These are phyloP conservation scores for Nannoperca australis DNA, from an alignment of 2,797 vertebrate genomes.

Conservation along the genomic window DNA sequence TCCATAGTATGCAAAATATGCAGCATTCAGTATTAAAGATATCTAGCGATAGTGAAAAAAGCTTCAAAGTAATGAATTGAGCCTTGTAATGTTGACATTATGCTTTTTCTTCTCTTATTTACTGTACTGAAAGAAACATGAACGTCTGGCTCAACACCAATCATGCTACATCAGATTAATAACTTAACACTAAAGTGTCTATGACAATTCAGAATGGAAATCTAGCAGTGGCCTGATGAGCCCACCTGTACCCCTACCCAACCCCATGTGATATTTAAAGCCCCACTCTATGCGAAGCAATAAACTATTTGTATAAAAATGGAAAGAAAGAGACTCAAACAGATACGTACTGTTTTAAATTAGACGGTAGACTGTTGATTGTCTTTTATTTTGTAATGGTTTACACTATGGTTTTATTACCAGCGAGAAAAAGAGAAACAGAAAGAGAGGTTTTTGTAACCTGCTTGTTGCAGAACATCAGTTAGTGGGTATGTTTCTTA, in stretches of 20 bases:
- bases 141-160: not conserved
- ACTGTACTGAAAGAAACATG: not conserved
- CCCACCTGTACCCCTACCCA: too few species aligned
- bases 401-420: not conserved
- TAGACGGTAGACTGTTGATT: not conserved
- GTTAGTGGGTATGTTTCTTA: slow-evolving; percentile 29
- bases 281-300: not conserved
- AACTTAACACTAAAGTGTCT: not conserved
- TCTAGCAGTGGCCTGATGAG: not conserved
- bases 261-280: not conserved
- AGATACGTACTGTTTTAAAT: not conserved
- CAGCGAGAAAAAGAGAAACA: not conserved
- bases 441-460: slow-evolving; percentile 12
- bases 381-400: not conserved
- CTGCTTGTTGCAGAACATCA: slow-evolving; percentile 38
- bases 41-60: not conserved
- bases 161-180: not conserved
- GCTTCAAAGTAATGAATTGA: not conserved
- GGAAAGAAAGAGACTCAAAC: not conserved
- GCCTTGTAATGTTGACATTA: not conserved
- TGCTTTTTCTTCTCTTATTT: not conserved
- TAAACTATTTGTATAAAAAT: not conserved
- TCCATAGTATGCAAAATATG: slow-evolving; percentile 12
- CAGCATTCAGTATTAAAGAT: not conserved
- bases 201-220: not conserved